Conservation (phyloP, 1,140 invertebrate species). For the Calephelis virginiensis region DNA sequence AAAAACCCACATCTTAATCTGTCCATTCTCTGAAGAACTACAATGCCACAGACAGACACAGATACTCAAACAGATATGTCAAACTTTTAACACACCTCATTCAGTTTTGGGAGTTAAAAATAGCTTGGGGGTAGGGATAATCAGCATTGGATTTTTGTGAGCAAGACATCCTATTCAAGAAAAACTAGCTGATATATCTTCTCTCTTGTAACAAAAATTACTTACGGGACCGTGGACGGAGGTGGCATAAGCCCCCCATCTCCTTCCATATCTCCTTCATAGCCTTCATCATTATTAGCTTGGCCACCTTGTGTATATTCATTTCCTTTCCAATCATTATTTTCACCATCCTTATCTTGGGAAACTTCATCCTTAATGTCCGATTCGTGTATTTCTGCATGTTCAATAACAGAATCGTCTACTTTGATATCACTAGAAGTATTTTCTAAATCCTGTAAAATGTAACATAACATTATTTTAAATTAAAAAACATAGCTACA, state of each 20-base stretch:
- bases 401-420: constrained; percentile 10
- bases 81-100: too few species aligned
- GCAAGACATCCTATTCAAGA: too few species aligned
- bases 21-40: too few species aligned
- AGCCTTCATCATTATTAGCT: constrained; percentile 66
- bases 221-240: constrained; percentile 76
- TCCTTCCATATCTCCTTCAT: constrained; percentile 80
- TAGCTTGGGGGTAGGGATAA: too few species aligned
- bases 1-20: too few species aligned
- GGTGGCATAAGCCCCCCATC: constrained; percentile 88
- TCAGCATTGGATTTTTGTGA: too few species aligned
- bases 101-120: too few species aligned
- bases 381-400: neutral
- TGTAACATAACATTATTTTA: neutral
- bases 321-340: constrained; percentile 38
- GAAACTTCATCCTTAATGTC: neutral
- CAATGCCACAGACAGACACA: too few species aligned
- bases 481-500: too few species aligned
- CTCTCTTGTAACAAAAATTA: constrained; percentile 6
- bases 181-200: too few species aligned
- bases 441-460: neutral
- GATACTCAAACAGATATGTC: too few species aligned
- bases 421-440: constrained; percentile 7
- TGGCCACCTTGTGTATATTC: constrained; percentile 38
- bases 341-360: constrained; percentile 36